A percentile compares a stretch with the other conserved stretches of the same genome.
phyloP scores from a whole-genome alignment of 2,888 invertebrate species.

The Ditula angustiorana region DNA sequence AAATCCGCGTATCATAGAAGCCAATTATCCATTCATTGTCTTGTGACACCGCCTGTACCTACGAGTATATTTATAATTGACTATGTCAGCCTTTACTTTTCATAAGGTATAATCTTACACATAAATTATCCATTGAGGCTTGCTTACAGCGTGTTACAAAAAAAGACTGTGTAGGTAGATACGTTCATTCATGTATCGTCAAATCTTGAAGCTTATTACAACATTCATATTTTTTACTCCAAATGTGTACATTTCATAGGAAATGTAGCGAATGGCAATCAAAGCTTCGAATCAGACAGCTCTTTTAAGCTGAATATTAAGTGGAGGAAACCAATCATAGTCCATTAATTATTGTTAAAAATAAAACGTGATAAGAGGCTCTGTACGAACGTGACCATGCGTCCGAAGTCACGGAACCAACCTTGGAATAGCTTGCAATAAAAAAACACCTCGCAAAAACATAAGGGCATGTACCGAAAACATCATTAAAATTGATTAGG shows the following conservation, averaged over 20 bases:
- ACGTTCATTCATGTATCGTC: background rate
- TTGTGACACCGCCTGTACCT: background rate
- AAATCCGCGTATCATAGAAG: constrained; percentile 34
- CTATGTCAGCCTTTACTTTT: background rate
- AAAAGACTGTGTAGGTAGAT: no score
- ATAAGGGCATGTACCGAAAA: constrained; percentile 64
- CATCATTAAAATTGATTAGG: constrained; percentile 68
- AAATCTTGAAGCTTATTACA: background rate
- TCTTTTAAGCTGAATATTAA: background rate
- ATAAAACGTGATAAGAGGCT: constrained; percentile 23
- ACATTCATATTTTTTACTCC: background rate
- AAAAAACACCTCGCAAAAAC: constrained; percentile 64
- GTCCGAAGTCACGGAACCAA: constrained; percentile 53
- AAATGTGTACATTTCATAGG: background rate
- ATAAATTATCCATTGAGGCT: no score
- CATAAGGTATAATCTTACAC: no score
- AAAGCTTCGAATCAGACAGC: background rate
- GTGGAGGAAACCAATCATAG: constrained; percentile 9
- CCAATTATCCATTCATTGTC: constrained; percentile 33
- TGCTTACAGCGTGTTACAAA: no score
- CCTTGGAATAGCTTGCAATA: constrained; percentile 48
- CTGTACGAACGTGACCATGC: constrained; percentile 42
- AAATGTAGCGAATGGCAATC: background rate
- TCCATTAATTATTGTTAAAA: constrained; percentile 22
- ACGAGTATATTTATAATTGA: background rate